Evolutionary conservation across 2,888 invertebrate genomes (phyloP).

Genomic region (Caenorhabditis wallacei): DNA sequence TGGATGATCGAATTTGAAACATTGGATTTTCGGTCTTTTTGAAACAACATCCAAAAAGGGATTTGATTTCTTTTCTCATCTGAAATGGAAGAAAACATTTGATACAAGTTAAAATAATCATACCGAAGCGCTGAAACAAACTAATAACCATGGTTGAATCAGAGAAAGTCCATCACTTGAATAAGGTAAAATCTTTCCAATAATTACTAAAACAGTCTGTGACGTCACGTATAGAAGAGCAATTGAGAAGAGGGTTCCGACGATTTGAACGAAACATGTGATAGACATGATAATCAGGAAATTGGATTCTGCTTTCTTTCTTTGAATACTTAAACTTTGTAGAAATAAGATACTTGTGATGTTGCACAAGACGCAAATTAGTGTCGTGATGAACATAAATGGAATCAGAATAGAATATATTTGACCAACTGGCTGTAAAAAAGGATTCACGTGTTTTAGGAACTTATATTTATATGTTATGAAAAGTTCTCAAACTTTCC

Average conservation of each 20-base stretch:
- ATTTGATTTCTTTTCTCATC: slow-evolving; percentile 13
- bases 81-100: neutral
- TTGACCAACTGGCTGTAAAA: slow-evolving; percentile 19
- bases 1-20: slow-evolving; percentile 9
- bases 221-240: neutral
- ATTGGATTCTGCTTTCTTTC: slow-evolving; percentile 34
- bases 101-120: neutral
- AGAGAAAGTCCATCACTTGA: slow-evolving; percentile 12
- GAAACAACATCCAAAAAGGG: neutral
- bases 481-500: no score
- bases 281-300: slow-evolving; percentile 17
- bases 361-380: slow-evolving; percentile 9
- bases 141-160: slow-evolving; percentile 14
- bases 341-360: slow-evolving; percentile 12
- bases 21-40: neutral
- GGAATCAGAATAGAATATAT: slow-evolving; percentile 11
- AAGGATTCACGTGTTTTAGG: no score
- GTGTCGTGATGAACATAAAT: slow-evolving; percentile 21
- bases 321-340: slow-evolving; percentile 24
- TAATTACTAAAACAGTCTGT: neutral
- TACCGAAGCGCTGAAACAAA: slow-evolving; percentile 5
- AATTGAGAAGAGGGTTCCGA: slow-evolving; percentile 9
- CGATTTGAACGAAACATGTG: slow-evolving; percentile 12
- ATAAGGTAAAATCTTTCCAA: slow-evolving; percentile 12
- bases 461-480: no score